A percentile compares a stretch with the other conserved stretches of the same genome.
Evolutionary conservation across 2,888 invertebrate species (phyloP).

Genomic region (Brachyptera risi): DNA sequence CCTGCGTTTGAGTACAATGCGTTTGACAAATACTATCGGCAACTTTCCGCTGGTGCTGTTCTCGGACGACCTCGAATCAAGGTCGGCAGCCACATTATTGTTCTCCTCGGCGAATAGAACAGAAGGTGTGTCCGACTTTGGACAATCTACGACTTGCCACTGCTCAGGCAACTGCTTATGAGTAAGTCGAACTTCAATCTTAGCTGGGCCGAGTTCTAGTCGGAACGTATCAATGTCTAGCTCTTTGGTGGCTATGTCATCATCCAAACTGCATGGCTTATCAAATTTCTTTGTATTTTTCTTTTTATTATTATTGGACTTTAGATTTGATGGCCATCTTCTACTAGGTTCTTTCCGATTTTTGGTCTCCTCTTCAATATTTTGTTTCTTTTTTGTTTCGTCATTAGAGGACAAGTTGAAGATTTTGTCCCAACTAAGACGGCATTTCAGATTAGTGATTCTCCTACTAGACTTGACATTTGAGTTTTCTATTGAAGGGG

Average conservation of each 20-base stretch:
- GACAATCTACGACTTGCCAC: conserved; percentile 21
- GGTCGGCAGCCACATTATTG: background rate
- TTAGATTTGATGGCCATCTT: conserved; percentile 21
- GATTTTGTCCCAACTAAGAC: conserved; percentile 30
- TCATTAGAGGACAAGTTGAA: conserved; percentile 28
- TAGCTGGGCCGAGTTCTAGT: conserved; percentile 25
- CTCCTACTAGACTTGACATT: background rate
- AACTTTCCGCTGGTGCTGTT: background rate
- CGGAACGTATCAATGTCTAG: too few relatives aligned
- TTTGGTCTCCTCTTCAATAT: too few relatives aligned
- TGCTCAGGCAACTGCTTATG: conserved; percentile 10
- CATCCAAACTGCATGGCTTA: background rate
- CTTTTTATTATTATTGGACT: background rate
- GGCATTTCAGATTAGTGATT: conserved; percentile 22
- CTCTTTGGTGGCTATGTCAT: background rate
- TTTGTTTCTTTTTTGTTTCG: conserved; percentile 7
- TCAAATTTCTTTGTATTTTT: background rate
- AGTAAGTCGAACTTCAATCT: conserved; percentile 28
- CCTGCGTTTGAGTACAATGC: conserved; percentile 26
- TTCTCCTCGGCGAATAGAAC: background rate
- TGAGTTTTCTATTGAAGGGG: background rate
- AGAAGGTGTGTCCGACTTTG: background rate
- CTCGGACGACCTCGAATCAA: background rate
- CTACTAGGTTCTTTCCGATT: conserved; percentile 2
- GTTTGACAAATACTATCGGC: conserved; percentile 28